Base-by-base conservation (phyloP, 1,140 invertebrate species). In the Chlorops oryzae region DNA sequence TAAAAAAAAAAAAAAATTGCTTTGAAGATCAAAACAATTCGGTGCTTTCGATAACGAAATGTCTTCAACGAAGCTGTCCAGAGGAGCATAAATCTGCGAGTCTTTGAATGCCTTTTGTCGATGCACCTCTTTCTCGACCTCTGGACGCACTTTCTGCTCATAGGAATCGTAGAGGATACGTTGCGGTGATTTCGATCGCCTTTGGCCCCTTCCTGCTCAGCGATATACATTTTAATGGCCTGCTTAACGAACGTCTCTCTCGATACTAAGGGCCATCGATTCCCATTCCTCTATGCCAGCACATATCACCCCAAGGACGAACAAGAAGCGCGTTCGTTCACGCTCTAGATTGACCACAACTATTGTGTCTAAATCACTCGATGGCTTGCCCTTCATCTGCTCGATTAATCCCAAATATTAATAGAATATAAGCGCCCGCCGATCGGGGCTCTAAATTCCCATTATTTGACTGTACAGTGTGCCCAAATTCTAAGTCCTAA, bases 21-120 rank as follows among this genome's bases (percentile, higher is more conserved):
- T 7, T 3, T 34, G 5, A 5, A 37, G n/a, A 18, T 35, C 38
- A 67, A 39, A 61, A 42, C 7, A 46, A 50, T 13, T 59, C 57
- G 4, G 65, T 65, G 53, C 63, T 64, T 47, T 69, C 63, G 3
- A 69, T 69, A 7, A 69, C 52, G 3, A 63, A n/a, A 69, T 42
- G 25, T 62, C 59, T 39, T 69, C 65, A 21, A 54, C 56, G 20
- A 69, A 32, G 46, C 59, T 56, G 12, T 63, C 65, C 10, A 69
- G 32, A 5, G 56, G 54, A 1, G 54, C 56, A 42, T 69, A 69
- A 7, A 63, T 69, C 3, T 56, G 59, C 17, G 63, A 42, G 6
- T 69, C 65, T 9, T 52, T 38, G 44, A 47, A 69, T 5, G 55
- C 18, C 25, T 65, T 69, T 0, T 55, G 48, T 13, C 50, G 22